phyloP scores from a whole-genome alignment of 2,797 vertebrate genomes.

The Pteropus rufus region DNA sequence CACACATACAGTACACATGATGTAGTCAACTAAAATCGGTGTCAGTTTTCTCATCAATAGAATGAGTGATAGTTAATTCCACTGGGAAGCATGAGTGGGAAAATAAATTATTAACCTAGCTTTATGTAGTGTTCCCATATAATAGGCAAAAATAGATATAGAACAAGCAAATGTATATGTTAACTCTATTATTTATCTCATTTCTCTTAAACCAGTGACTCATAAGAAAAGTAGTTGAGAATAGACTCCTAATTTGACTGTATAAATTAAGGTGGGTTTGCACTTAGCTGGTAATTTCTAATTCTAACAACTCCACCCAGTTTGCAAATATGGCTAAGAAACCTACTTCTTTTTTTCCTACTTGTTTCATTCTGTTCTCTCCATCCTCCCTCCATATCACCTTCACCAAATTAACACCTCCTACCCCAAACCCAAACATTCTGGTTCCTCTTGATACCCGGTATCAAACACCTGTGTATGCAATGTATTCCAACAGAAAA shows the following conservation, averaged over 20 bases:
- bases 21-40: neutral
- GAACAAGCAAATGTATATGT: neutral
- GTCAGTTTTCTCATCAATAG: neutral
- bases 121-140: neutral
- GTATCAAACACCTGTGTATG: slow-evolving; percentile 58
- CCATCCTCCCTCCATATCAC: neutral
- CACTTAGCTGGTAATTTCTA: slow-evolving; percentile 38
- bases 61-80: neutral
- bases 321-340: slow-evolving; percentile 55
- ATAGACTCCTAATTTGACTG: slow-evolving; percentile 7
- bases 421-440: slow-evolving; percentile 68
- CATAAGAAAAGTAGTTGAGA: slow-evolving; percentile 34
- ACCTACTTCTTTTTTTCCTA: neutral
- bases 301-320: slow-evolving; percentile 23
- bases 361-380: slow-evolving; percentile 33
- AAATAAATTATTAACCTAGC: neutral
- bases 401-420: slow-evolving; percentile 67
- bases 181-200: neutral
- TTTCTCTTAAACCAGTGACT: slow-evolving; percentile 3
- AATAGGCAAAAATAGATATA: neutral
- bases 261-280: slow-evolving; percentile 28
- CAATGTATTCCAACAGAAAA: slow-evolving; percentile 59
- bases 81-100: neutral
- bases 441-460: slow-evolving; percentile 58
- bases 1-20: neutral